Conservation (phyloP, 2,888 invertebrate species). For the Acanthopleura granulata region DNA sequence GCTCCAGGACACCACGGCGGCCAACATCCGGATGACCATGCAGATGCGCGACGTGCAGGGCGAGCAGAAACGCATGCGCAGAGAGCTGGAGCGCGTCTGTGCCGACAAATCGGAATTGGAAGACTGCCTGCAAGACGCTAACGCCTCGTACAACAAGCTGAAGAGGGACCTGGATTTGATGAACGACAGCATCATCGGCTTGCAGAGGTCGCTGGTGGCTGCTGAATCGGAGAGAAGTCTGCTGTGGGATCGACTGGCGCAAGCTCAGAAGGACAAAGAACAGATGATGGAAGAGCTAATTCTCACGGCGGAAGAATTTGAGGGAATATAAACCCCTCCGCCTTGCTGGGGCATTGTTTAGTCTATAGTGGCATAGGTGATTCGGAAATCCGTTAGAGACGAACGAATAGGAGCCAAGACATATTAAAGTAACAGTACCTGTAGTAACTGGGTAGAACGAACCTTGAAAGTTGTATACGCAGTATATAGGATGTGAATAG, state of each 20-base stretch:
- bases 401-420: too few species aligned
- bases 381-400: too few species aligned
- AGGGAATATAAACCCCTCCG: background rate
- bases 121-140: background rate
- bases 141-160: background rate
- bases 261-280: constrained; percentile 4
- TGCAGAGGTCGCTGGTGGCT: constrained; percentile 5
- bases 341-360: too few species aligned
- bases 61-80: background rate
- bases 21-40: constrained; percentile 9
- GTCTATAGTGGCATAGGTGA: too few species aligned
- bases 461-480: too few species aligned
- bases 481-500: too few species aligned
- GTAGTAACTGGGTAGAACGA: background rate
- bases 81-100: background rate
- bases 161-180: constrained; percentile 13
- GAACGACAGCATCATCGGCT: constrained; percentile 8
- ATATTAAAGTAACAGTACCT: too few species aligned
- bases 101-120: constrained; percentile 5
- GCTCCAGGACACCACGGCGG: background rate
- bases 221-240: background rate
- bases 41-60: background rate
- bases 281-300: constrained; percentile 15
- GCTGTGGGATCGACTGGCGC: constrained; percentile 1
- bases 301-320: background rate